phyloP scores from a whole-genome alignment of 2,113 vertebrate genomes.

The Osmerus eperlanus region DNA sequence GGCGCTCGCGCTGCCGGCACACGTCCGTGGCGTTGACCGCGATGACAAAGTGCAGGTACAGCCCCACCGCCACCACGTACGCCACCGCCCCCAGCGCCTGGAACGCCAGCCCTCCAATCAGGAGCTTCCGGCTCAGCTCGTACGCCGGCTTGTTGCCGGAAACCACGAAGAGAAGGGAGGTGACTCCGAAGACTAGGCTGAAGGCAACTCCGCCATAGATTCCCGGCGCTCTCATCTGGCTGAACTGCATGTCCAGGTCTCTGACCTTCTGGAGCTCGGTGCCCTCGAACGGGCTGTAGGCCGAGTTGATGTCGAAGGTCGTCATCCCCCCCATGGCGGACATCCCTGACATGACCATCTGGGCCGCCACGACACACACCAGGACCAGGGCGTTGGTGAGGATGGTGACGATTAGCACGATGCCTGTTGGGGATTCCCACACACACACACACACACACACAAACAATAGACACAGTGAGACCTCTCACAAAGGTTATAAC shows the following conservation, averaged over 20 bases:
- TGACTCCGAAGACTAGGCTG: slow-evolving; percentile 62
- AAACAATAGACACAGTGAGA: neutral
- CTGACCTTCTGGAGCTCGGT: slow-evolving; percentile 76
- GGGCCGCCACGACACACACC: slow-evolving; percentile 76
- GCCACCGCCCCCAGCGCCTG: slow-evolving; percentile 62
- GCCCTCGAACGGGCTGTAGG: slow-evolving; percentile 80
- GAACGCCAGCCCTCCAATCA: slow-evolving; percentile 72
- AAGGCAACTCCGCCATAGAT: slow-evolving; percentile 80
- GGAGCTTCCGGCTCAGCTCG: slow-evolving; percentile 62
- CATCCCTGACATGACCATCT: slow-evolving; percentile 74
- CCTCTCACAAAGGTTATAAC: neutral
- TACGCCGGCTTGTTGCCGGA: slow-evolving; percentile 75
- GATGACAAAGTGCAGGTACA: slow-evolving; percentile 83
- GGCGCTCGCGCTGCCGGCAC: slow-evolving; percentile 71
- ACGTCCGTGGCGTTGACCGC: slow-evolving; percentile 77
- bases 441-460: slow-evolving; percentile 12
- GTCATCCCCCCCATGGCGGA: slow-evolving; percentile 65
- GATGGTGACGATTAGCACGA: slow-evolving; percentile 76
- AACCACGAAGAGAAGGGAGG: slow-evolving; percentile 81
- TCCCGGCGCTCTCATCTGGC: slow-evolving; percentile 83
- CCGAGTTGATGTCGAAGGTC: slow-evolving; percentile 70
- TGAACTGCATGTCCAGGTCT: slow-evolving; percentile 83
- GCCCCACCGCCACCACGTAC: slow-evolving; percentile 75
- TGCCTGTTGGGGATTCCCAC: slow-evolving; percentile 58
- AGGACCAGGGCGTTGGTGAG: slow-evolving; percentile 76